Base-by-base conservation (phyloP, 2,797 vertebrate species). In the Notolepis coatsorum region DNA sequence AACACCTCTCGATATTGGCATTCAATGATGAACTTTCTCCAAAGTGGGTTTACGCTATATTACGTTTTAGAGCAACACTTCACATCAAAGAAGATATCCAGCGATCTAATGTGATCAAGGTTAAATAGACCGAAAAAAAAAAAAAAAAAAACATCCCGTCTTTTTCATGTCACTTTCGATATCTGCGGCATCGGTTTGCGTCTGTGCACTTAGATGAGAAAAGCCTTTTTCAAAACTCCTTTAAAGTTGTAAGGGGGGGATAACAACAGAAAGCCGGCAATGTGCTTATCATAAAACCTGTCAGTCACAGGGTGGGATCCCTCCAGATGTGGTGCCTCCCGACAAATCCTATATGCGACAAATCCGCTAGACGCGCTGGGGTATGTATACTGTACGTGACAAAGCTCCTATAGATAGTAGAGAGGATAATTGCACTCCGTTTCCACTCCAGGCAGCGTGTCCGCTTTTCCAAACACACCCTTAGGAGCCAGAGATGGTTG, bases 401-500 rank as follows among this genome's bases (percentile, higher is more conserved):
- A 10, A n/a, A 37, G 35, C 35, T 20, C 4, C 43, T 24, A 30
- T 39, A 42, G 33, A 50, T 63, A 43, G 30, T 54, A 39, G 45
- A 45, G 45, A 55, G 30, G 28, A 62, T 55, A 62, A 63, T 37
- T 37, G 15, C 35, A 37, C 35, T 12, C 10, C 10, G 35, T 37
- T n/a, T 37, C 35, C 15, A n/a, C 35, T 37, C 35, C 35, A 13
- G 35, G 35, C 35, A n/a, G 2, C 35, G 35, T n/a, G 35, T 37
- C 35, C 15, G 35, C 35, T n/a, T 37, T 2, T n/a, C 35, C 15
- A 35, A 35, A 35, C 33, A 35, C 4, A 10, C 33, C n/a, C 33
- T 13, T 10, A 35, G 33, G 33, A 35, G 4, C 9, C 33, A 35
- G 33, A 9, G 10, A 13, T 35, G 33, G 33, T 35, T 9, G 33